Base-by-base conservation (phyloP, 2,797 vertebrate genomes). In the Hipposideros larvatus region DNA sequence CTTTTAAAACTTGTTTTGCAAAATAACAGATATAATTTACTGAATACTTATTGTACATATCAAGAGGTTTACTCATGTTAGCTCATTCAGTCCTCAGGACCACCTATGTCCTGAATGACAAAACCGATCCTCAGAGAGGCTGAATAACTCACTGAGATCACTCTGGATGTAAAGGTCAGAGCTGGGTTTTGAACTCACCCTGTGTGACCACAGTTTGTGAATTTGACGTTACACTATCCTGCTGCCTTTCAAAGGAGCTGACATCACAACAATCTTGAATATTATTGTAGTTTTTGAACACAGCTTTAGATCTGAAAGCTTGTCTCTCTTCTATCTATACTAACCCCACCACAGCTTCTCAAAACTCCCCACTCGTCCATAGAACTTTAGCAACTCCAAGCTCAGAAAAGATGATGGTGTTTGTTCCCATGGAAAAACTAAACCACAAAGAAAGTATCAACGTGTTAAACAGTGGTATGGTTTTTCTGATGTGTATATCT, bases 141-240 rank as follows among this genome's bases (percentile, higher is more conserved):
- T 80, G 75, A 66, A 26, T 71, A 92, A 74, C 55, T 82, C 77
- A 46, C 79, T 77, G 91, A 90, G 71, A 55, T 73, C 88, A 74
- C 73, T 18, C 37, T 0, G 1, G 11, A 14, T 74, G 7, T 46
- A 65, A 87, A 73, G 51, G 78, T 74, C 74, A 86, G 66, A 66
- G 73, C 24, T 70, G 57, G 63, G 48, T 37, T 95, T 90, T 73
- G 68, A 80, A 66, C 82, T 71, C 34, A 22, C 63, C 31, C 78
- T 80, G 13, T 55, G 63, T 86, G 86, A 65, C 53, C 19, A 41
- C 65, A n/a, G 28, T 71, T 22, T 61, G 31, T 87, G 43, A 37
- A 91, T 61, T 90, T 34, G 55, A 66, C 21, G 11, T 37, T 59
- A 7, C 2, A 0, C 11, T 46, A 3, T 24, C 3, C 53, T 66